A percentile compares a stretch with the other conserved stretches of the same genome.
These are phyloP conservation scores for Ammospiza maritima DNA, from an alignment of 2,797 vertebrate genomes.

Conservation along the genomic window DNA sequence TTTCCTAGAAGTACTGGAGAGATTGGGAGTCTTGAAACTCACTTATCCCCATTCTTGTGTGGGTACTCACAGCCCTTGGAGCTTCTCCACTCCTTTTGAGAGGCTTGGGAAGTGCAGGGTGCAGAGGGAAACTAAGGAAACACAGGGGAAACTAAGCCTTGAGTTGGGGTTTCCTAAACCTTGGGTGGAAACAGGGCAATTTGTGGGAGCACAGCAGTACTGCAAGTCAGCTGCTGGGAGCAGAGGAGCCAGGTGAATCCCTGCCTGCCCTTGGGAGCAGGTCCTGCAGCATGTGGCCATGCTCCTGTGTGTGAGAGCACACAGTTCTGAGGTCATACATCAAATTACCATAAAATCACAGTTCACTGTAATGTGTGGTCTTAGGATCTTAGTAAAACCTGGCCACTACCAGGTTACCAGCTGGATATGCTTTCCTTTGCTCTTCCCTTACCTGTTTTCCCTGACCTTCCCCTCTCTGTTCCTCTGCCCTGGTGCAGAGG, in stretches of 20 bases:
- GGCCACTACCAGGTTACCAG: neutral
- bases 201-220: neutral
- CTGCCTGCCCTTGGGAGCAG: neutral
- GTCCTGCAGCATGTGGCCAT: neutral
- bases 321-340: accelerated
- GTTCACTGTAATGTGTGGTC: accelerated
- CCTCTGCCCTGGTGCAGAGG: neutral
- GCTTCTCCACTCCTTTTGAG: neutral
- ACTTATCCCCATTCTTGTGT: neutral
- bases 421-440: neutral
- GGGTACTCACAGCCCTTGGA: neutral
- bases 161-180: neutral
- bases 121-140: neutral
- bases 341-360: neutral
- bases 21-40: neutral
- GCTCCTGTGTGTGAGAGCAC: neutral
- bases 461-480: neutral
- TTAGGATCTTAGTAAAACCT: neutral
- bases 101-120: neutral
- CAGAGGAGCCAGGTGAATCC: neutral
- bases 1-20: slow-evolving; percentile 52
- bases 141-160: too few relatives aligned
- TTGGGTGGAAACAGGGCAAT: neutral
- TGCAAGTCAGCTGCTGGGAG: neutral
- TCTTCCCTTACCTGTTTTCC: neutral